These are phyloP conservation scores for Drosophila obscura DNA, from an alignment of 1,140 invertebrate genomes.

Conservation along the genomic window DNA sequence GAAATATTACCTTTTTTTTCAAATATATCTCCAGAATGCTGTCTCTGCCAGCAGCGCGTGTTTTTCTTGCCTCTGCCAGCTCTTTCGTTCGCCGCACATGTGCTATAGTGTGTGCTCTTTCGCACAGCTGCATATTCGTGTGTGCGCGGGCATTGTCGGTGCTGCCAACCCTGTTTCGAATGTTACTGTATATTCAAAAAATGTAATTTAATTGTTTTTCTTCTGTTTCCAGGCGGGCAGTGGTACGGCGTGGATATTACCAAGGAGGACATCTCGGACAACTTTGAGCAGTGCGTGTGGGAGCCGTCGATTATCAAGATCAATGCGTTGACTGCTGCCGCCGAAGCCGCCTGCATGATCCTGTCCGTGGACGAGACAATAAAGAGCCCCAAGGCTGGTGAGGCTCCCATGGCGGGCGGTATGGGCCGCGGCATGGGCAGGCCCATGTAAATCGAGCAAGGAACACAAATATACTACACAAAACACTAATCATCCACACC, in stretches of 20 bases:
- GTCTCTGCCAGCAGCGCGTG: conserved; percentile 52
- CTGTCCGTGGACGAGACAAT: conserved; percentile 99
- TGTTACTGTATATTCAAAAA: conserved; percentile 18
- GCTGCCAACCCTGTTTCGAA: conserved; percentile 44
- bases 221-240: conserved; percentile 85
- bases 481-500: conserved; percentile 46
- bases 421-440: conserved; percentile 89
- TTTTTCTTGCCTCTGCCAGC: conserved; percentile 48
- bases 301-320: conserved; percentile 98
- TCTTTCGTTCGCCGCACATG: conserved; percentile 51
- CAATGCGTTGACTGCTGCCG: conserved; percentile 97
- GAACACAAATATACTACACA: conserved; percentile 22
- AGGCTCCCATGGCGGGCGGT: conserved; percentile 85
- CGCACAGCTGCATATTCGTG: conserved; percentile 26
- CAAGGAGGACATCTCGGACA: conserved; percentile 97
- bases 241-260: conserved; percentile 99
- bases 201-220: conserved; percentile 24
- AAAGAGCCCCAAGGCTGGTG: conserved; percentile 92
- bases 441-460: conserved; percentile 85
- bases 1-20: background rate
- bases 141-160: conserved; percentile 47
- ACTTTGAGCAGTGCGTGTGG: conserved; percentile 97
- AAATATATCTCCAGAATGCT: conserved; percentile 18
- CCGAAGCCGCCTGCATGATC: conserved; percentile 97
- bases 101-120: conserved; percentile 68